Percentiles rank a stretch among this genome's conserved stretches.
Conservation (phyloP, 2,888 invertebrate species). For the Tenthredo notha region DNA sequence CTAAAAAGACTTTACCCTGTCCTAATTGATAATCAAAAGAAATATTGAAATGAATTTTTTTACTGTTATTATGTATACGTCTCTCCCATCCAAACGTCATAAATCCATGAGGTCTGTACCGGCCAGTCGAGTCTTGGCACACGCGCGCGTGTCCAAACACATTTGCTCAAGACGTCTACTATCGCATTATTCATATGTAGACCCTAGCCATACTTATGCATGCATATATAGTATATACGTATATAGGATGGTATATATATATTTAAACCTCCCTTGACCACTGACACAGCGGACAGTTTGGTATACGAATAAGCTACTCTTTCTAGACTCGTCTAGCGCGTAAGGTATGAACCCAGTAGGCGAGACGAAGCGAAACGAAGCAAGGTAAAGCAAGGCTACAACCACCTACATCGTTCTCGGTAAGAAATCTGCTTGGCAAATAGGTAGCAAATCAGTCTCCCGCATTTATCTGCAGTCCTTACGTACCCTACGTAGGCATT, state of each 20-base stretch:
- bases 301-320: not conserved
- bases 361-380: not conserved
- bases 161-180: conserved; percentile 24
- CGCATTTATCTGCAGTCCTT: conserved; percentile 9
- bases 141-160: conserved; percentile 31
- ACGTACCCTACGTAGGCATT: conserved; percentile 19
- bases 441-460: conserved; percentile 44
- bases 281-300: not conserved
- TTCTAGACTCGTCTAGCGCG: not conserved
- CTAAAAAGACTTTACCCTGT: not conserved
- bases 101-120: not conserved
- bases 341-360: not conserved
- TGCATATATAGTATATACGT: not conserved
- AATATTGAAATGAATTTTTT: not conserved
- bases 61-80: not conserved
- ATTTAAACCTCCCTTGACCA: conserved; percentile 24
- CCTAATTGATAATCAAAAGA: not conserved
- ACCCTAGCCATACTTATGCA: not conserved
- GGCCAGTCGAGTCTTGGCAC: not conserved
- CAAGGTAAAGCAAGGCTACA: not conserved
- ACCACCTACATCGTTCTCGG: conserved; percentile 24
- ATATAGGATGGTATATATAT: not conserved
- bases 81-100: not conserved
- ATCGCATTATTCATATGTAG: not conserved
- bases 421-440: conserved; percentile 30